Evolutionary conservation across 2,888 invertebrate species (phyloP).

Genomic region (Cantharis nigra): DNA sequence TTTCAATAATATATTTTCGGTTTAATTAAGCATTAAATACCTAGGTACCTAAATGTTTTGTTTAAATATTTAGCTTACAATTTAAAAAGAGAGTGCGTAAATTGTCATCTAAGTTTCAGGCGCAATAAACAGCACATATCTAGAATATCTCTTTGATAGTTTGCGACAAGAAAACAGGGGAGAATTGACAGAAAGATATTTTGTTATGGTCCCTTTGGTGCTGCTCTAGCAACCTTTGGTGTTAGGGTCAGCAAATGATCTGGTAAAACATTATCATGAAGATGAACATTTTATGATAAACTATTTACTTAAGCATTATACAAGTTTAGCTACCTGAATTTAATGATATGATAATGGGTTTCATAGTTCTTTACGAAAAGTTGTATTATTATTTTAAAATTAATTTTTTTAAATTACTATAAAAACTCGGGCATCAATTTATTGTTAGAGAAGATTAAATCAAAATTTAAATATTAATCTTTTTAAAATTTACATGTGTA

Average conservation of each 20-base stretch:
- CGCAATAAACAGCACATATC: slow-evolving; percentile 35
- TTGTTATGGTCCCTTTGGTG: slow-evolving; percentile 36
- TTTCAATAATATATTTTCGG: background rate
- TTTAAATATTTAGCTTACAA: background rate
- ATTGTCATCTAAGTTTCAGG: slow-evolving; percentile 37
- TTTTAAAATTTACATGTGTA: background rate
- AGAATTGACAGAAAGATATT: slow-evolving; percentile 32
- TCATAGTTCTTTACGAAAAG: background rate
- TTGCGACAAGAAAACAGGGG: slow-evolving; percentile 26
- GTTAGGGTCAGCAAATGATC: slow-evolving; percentile 35
- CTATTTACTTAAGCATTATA: background rate
- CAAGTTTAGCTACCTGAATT: background rate
- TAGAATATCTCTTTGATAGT: slow-evolving; percentile 30
- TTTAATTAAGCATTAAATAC: background rate
- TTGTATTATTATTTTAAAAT: background rate
- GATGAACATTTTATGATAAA: slow-evolving; percentile 5
- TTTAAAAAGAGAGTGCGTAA: slow-evolving; percentile 31
- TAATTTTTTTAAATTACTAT: background rate
- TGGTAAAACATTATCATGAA: slow-evolving; percentile 27
- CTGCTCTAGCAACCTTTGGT: slow-evolving; percentile 27
- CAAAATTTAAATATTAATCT: background rate
- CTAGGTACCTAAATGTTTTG: background rate
- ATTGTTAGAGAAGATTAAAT: background rate
- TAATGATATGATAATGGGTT: background rate
- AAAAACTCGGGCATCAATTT: background rate